These are phyloP conservation scores for Amazona guildingii DNA, from an alignment of 2,113 vertebrate species.

Conservation along the genomic window DNA sequence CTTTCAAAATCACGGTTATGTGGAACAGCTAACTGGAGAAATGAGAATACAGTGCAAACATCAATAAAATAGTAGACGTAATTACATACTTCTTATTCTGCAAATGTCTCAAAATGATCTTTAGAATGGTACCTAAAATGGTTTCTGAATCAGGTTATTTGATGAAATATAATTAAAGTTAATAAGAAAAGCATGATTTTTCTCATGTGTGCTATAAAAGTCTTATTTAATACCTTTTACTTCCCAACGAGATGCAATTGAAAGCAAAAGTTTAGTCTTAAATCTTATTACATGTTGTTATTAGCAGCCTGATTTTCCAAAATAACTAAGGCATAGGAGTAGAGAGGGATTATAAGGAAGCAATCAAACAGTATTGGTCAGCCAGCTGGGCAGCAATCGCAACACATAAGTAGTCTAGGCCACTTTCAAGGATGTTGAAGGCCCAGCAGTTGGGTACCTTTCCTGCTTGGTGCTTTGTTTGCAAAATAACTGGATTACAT, in stretches of 20 bases:
- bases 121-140: not conserved
- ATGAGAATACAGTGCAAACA: not conserved
- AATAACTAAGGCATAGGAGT: not conserved
- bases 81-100: not conserved
- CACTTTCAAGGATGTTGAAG: not conserved
- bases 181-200: not conserved
- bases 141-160: not conserved
- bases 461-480: not conserved
- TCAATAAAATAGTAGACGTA: not conserved
- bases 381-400: not conserved
- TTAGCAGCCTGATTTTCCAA: not conserved
- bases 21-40: not conserved
- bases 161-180: not conserved
- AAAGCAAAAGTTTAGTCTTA: not conserved
- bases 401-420: not conserved
- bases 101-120: not conserved
- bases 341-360: not conserved
- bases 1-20: conserved; percentile 1
- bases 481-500: not conserved
- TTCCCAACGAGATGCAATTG: not conserved
- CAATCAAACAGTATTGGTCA: not conserved
- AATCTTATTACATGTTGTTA: not conserved
- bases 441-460: not conserved
- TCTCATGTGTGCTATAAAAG: not conserved
- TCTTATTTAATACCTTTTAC: not conserved